Conservation (phyloP, 2,113 vertebrate genomes). For the Myiopsitta monachus region DNA sequence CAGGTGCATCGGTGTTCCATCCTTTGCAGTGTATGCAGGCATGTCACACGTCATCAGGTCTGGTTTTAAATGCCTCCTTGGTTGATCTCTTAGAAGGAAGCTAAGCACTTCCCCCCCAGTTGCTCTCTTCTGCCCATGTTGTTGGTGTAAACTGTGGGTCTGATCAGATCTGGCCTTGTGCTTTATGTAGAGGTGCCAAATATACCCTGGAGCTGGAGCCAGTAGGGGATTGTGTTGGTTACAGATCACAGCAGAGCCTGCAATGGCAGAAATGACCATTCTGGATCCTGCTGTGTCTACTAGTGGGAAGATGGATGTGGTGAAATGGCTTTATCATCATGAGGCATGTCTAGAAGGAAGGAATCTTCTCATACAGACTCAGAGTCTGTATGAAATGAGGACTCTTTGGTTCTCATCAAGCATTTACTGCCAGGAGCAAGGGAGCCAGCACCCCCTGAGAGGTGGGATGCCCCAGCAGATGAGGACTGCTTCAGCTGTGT, state of each 20-base stretch:
- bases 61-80: not conserved
- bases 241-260: not conserved
- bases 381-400: not conserved
- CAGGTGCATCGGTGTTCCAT: not conserved
- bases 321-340: not conserved
- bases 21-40: not conserved
- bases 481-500: not conserved
- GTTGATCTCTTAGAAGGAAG: not conserved
- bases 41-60: fast-evolving
- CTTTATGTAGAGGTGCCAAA: not conserved
- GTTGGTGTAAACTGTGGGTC: not conserved
- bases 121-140: not conserved
- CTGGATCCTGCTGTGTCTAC: fast-evolving
- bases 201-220: not conserved
- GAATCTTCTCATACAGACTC: not conserved
- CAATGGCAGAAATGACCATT: not conserved
- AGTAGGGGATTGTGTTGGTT: not conserved
- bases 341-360: not conserved
- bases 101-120: not conserved
- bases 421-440: not conserved
- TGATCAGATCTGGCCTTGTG: not conserved
- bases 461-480: not conserved
- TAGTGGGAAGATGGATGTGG: not conserved
- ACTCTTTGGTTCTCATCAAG: fast-evolving
- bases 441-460: not conserved